Percentiles rank a stretch among this genome's conserved stretches.
These are phyloP conservation scores for Andrena cerasifolii DNA, from an alignment of 1,140 invertebrate genomes.

Conservation along the genomic window DNA sequence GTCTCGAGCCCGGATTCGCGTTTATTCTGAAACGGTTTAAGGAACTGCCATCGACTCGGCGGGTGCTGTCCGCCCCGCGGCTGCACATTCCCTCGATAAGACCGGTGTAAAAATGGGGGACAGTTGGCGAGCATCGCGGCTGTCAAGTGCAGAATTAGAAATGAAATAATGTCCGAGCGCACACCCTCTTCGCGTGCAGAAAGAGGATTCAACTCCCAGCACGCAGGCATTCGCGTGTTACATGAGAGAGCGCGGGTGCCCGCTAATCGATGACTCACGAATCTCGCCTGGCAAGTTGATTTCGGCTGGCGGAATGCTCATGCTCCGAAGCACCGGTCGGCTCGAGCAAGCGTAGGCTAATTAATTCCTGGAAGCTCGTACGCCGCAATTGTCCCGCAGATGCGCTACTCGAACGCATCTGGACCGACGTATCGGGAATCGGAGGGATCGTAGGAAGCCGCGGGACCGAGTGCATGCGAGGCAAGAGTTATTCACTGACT, in stretches of 20 bases:
- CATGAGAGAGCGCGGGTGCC: neutral
- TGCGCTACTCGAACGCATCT: conserved; percentile 6
- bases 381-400: conserved; percentile 45
- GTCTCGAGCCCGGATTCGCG: too few species aligned
- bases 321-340: neutral
- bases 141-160: neutral
- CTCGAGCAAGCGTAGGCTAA: conserved; percentile 26
- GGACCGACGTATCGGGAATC: conserved; percentile 28
- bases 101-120: neutral
- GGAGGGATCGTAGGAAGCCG: conserved; percentile 41
- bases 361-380: conserved; percentile 62
- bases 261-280: conserved; percentile 48
- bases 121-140: neutral
- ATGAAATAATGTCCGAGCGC: neutral
- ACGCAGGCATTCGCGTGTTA: neutral
- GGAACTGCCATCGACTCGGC: too few species aligned
- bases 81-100: neutral
- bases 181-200: neutral
- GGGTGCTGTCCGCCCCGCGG: too few species aligned
- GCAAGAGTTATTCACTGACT: conserved; percentile 39
- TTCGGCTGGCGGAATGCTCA: conserved; percentile 43
- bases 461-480: conserved; percentile 47
- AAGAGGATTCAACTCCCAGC: too few species aligned
- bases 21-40: too few species aligned
- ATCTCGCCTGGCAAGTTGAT: conserved; percentile 25